These are phyloP conservation scores for Rhagoletis pomonella DNA, from an alignment of 1,140 invertebrate species.

Conservation along the genomic window DNA sequence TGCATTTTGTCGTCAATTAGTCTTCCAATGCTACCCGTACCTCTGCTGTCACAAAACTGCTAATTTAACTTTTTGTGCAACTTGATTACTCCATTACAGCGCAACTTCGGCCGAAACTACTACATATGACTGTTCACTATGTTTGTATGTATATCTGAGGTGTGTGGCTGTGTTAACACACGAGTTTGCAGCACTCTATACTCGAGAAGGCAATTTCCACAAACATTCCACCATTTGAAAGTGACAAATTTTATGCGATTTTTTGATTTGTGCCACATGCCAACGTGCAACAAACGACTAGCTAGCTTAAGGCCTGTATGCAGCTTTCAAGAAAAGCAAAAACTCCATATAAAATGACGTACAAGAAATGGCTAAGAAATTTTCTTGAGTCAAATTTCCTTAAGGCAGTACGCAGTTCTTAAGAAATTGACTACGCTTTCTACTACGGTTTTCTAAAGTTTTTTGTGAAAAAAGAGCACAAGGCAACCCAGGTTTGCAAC, in stretches of 20 bases:
- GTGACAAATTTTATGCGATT: constrained; percentile 40
- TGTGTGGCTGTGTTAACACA: background rate
- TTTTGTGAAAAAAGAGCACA: too few species aligned
- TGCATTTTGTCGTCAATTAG: constrained; percentile 30
- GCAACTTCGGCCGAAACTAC: background rate
- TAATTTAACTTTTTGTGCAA: constrained; percentile 46
- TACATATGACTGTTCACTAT: background rate
- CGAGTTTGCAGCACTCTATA: background rate
- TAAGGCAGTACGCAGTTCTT: too few species aligned
- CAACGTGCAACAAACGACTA: background rate
- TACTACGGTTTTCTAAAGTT: too few species aligned
- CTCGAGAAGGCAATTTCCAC: constrained; percentile 25
- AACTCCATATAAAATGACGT: too few species aligned
- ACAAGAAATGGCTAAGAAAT: too few species aligned
- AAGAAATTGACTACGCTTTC: too few species aligned
- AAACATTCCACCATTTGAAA: constrained; percentile 26
- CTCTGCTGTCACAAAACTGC: background rate
- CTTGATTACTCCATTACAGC: background rate
- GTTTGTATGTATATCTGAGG: background rate
- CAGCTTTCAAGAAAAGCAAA: too few species aligned
- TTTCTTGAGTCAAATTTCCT: too few species aligned
- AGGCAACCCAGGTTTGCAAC: too few species aligned
- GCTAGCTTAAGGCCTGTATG: too few species aligned
- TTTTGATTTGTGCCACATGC: constrained; percentile 35
- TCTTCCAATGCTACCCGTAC: background rate